phyloP scores from a whole-genome alignment of 2,797 vertebrate genomes.

The Coilia nasus region DNA sequence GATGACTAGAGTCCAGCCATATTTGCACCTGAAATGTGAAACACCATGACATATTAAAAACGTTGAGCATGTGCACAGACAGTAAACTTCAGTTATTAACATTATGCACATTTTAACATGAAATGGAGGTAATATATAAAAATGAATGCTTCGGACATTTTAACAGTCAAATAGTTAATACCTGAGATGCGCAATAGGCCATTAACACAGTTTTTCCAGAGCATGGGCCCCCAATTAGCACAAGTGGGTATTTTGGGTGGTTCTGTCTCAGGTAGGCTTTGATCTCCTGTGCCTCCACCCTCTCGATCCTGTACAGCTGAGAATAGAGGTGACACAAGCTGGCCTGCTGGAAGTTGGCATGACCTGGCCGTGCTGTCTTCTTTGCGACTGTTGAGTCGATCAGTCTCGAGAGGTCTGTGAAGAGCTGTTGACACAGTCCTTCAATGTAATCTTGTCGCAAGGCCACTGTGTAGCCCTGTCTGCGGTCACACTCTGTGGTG shows the following conservation, averaged over 20 bases:
- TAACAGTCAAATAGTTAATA: constrained; percentile 41
- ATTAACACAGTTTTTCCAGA: constrained; percentile 79
- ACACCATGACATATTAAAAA: not conserved
- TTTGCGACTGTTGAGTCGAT: constrained; percentile 49
- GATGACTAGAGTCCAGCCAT: constrained; percentile 72
- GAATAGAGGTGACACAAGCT: constrained; percentile 67
- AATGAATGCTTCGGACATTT: not conserved
- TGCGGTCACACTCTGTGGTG: constrained; percentile 62
- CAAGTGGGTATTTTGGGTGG: constrained; percentile 63
- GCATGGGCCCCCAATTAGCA: constrained; percentile 75
- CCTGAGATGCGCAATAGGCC: constrained; percentile 76
- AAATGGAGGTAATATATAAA: not conserved
- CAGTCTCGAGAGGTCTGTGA: constrained; percentile 67
- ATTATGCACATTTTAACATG: not conserved
- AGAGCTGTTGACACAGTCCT: constrained; percentile 74
- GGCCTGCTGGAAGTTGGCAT: constrained; percentile 63
- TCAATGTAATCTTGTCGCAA: constrained; percentile 65
- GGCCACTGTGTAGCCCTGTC: constrained; percentile 66
- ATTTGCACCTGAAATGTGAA: constrained; percentile 66
- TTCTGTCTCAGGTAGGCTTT: constrained; percentile 68
- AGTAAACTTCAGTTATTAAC: not conserved
- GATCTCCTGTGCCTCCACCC: constrained; percentile 67
- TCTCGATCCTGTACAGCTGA: constrained; percentile 66
- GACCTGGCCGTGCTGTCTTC: not conserved
- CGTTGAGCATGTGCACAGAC: not conserved